Evolutionary conservation across 2,888 invertebrate species (phyloP).

Genomic region (Apantesis nais): DNA sequence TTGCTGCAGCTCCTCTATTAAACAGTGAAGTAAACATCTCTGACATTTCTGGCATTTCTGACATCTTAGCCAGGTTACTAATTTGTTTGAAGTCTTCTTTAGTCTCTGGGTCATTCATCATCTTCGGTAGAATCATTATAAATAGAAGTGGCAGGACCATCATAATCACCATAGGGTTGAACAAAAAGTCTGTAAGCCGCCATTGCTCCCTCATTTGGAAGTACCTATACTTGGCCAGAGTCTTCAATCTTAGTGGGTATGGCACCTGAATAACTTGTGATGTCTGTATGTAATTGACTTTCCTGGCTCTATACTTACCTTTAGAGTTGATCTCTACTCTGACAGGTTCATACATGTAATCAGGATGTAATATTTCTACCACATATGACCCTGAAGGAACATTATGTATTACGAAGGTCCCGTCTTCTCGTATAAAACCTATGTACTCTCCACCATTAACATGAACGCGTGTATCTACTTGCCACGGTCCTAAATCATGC

Average conservation of each 20-base stretch:
- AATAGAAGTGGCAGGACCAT: slow-evolving; percentile 97
- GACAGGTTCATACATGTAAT: slow-evolving; percentile 96
- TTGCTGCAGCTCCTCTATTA: slow-evolving; percentile 88
- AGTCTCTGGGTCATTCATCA: slow-evolving; percentile 99
- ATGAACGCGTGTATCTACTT: slow-evolving; percentile 90
- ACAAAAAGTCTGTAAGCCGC: slow-evolving; percentile 97
- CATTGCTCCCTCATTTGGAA: slow-evolving; percentile 98
- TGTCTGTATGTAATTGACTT: slow-evolving; percentile 97
- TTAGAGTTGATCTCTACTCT: slow-evolving; percentile 98
- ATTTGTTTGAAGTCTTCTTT: slow-evolving; percentile 97
- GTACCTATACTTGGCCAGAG: slow-evolving; percentile 92
- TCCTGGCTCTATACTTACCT: slow-evolving; percentile 97
- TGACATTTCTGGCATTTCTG: slow-evolving; percentile 97
- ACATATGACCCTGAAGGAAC: slow-evolving; percentile 97
- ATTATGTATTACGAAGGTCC: slow-evolving; percentile 94
- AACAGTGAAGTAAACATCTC: slow-evolving; percentile 96
- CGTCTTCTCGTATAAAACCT: slow-evolving; percentile 96
- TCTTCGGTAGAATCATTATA: slow-evolving; percentile 96
- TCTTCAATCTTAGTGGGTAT: slow-evolving; percentile 96
- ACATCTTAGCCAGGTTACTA: slow-evolving; percentile 91
- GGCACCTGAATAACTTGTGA: slow-evolving; percentile 95
- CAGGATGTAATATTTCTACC: slow-evolving; percentile 95
- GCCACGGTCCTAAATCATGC: slow-evolving; percentile 88
- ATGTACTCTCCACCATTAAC: slow-evolving; percentile 96
- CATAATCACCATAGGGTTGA: slow-evolving; percentile 99